Conservation (phyloP, 2,797 vertebrate species). For the Apogon hyalosoma region DNA sequence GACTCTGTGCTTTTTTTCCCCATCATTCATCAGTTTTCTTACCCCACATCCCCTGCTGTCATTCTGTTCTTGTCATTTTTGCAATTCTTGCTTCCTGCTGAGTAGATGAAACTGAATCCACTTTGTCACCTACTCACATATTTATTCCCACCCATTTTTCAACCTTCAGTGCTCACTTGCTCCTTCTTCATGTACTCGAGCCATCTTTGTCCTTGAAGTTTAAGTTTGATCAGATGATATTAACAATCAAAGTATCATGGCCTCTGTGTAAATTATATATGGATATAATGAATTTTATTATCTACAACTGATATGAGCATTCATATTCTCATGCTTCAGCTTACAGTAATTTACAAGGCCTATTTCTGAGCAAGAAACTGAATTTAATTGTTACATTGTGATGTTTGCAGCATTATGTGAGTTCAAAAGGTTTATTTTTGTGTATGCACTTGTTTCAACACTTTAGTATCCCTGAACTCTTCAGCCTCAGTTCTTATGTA, state of each 20-base stretch:
- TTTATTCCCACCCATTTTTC: constrained; percentile 9
- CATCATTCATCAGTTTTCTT: constrained; percentile 64
- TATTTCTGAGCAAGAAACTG: neutral
- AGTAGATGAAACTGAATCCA: constrained; percentile 73
- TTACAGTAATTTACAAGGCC: neutral
- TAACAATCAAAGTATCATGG: neutral
- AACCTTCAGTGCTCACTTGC: constrained; percentile 16
- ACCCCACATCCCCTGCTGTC: constrained; percentile 37
- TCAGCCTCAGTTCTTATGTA: constrained; percentile 55
- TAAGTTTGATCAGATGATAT: neutral
- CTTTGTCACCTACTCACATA: constrained; percentile 47
- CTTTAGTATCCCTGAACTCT: constrained; percentile 52
- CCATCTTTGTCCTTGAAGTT: neutral
- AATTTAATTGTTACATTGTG: constrained; percentile 1
- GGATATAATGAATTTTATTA: too few relatives aligned
- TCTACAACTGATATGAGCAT: neutral
- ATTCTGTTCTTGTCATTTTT: constrained; percentile 57
- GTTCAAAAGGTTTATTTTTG: constrained; percentile 9
- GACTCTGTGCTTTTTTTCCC: constrained; percentile 39
- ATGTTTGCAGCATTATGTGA: neutral
- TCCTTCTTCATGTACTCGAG: constrained; percentile 9
- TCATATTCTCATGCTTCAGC: constrained; percentile 1
- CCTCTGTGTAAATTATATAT: neutral
- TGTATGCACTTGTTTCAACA: constrained; percentile 25
- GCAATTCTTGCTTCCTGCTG: constrained; percentile 73